Percentiles rank a stretch among this genome's conserved stretches.
Evolutionary conservation across 2,888 invertebrate species (phyloP).

Genomic region (Drosophila hamatofila): DNA sequence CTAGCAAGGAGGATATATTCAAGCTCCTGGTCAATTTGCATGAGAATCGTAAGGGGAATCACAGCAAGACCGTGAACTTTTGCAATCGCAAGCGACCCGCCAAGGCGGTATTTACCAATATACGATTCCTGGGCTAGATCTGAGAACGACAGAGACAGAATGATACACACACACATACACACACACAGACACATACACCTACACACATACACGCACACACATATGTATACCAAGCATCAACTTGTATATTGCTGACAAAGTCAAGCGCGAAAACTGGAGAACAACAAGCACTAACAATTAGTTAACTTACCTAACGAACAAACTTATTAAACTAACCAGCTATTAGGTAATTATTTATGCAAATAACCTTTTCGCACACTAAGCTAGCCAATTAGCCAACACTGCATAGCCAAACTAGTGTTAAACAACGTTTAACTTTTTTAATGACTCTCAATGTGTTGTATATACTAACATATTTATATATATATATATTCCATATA

Average conservation of each 20-base stretch:
- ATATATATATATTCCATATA: slow-evolving; percentile 3
- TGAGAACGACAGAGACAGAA: slow-evolving; percentile 4
- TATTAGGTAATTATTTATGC: slow-evolving; percentile 10
- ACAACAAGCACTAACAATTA: slow-evolving; percentile 74
- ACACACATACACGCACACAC: slow-evolving; percentile 61
- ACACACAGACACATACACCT: slow-evolving; percentile 28
- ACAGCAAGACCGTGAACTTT: slow-evolving; percentile 87
- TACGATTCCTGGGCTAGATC: slow-evolving; percentile 87
- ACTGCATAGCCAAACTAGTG: slow-evolving; percentile 17
- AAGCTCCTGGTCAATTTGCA: slow-evolving; percentile 88
- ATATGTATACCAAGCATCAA: slow-evolving; percentile 79
- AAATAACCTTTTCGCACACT: slow-evolving; percentile 21
- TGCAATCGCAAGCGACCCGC: slow-evolving; percentile 88
- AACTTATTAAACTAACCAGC: slow-evolving; percentile 14
- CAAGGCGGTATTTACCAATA: slow-evolving; percentile 87
- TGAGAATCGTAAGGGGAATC: slow-evolving; percentile 87
- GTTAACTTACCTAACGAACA: slow-evolving; percentile 23
- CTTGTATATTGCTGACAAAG: slow-evolving; percentile 76
- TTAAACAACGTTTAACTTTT: slow-evolving; percentile 24
- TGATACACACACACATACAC: slow-evolving; percentile 1
- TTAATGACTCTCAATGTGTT: slow-evolving; percentile 48
- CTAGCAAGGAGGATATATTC: slow-evolving; percentile 88
- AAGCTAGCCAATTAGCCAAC: slow-evolving; percentile 37
- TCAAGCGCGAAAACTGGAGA: slow-evolving; percentile 69
- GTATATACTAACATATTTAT: slow-evolving; percentile 36